These are phyloP conservation scores for Sylvicola fuscatus DNA, from an alignment of 2,888 invertebrate species.

Conservation along the genomic window DNA sequence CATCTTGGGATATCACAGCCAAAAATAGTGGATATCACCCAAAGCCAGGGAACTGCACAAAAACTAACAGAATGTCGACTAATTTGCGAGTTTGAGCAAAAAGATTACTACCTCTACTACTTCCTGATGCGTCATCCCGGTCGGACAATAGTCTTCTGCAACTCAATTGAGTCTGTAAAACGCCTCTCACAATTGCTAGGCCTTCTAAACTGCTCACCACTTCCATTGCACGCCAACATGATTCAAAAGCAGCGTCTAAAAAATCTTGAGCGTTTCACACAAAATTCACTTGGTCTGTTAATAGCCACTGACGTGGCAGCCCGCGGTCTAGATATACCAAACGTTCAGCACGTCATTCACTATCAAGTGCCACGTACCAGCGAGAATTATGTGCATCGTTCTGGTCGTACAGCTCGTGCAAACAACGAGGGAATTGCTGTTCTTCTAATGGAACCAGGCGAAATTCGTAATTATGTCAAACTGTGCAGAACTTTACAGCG, in stretches of 20 bases:
- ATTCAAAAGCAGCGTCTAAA: slow-evolving; percentile 82
- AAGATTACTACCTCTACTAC: slow-evolving; percentile 86
- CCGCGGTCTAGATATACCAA: slow-evolving; percentile 85
- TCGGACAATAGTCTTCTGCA: slow-evolving; percentile 82
- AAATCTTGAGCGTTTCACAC: slow-evolving; percentile 75
- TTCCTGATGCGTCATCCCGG: slow-evolving; percentile 70
- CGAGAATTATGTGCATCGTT: slow-evolving; percentile 92
- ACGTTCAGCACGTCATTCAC: slow-evolving; percentile 87
- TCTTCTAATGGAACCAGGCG: slow-evolving; percentile 75
- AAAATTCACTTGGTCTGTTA: slow-evolving; percentile 48
- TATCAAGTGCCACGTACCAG: slow-evolving; percentile 91
- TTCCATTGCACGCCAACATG: slow-evolving; percentile 77
- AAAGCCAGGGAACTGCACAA: slow-evolving; percentile 52
- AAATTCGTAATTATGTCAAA: slow-evolving; percentile 56
- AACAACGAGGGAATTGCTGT: slow-evolving; percentile 76
- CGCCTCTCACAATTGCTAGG: slow-evolving; percentile 48
- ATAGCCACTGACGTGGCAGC: slow-evolving; percentile 96
- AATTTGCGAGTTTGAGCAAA: slow-evolving; percentile 53
- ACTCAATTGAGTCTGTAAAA: slow-evolving; percentile 83
- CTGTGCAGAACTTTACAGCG: slow-evolving; percentile 61
- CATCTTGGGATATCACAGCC: slow-evolving; percentile 71
- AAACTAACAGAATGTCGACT: slow-evolving; percentile 71
- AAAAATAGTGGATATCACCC: slow-evolving; percentile 83
- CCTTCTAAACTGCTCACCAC: slow-evolving; percentile 46
- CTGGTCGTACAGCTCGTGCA: slow-evolving; percentile 90